These are phyloP conservation scores for Electrona antarctica DNA, from an alignment of 2,113 vertebrate species.

Conservation along the genomic window DNA sequence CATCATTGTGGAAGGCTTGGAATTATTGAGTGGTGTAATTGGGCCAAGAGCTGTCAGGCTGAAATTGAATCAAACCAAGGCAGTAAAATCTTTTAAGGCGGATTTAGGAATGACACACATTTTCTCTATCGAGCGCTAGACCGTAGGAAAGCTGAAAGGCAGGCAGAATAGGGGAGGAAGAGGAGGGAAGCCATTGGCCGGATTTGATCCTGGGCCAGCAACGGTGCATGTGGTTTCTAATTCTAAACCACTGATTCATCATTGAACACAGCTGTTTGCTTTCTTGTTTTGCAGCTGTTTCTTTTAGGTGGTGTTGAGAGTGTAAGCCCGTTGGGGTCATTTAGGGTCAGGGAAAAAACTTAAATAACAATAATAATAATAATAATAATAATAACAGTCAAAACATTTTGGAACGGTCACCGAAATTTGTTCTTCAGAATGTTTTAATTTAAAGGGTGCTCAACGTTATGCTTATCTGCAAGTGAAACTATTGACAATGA, in stretches of 20 bases:
- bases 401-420: background rate
- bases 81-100: background rate
- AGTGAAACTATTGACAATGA: slow-evolving; percentile 2
- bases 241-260: no score
- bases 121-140: no score
- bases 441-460: no score
- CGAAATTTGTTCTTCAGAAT: background rate
- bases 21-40: background rate
- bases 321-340: background rate
- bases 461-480: background rate
- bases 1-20: background rate
- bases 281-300: background rate
- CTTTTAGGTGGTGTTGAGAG: background rate
- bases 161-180: no score
- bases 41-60: no score
- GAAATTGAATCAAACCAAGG: slow-evolving; percentile 1
- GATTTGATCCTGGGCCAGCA: no score
- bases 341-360: background rate
- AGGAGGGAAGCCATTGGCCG: no score
- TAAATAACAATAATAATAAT: background rate
- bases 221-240: no score
- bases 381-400: background rate
- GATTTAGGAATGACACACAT: background rate
- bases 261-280: no score
- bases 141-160: no score